Base-by-base conservation (phyloP, 2,888 invertebrate genomes). In the Pachymerium ferrugineum region DNA sequence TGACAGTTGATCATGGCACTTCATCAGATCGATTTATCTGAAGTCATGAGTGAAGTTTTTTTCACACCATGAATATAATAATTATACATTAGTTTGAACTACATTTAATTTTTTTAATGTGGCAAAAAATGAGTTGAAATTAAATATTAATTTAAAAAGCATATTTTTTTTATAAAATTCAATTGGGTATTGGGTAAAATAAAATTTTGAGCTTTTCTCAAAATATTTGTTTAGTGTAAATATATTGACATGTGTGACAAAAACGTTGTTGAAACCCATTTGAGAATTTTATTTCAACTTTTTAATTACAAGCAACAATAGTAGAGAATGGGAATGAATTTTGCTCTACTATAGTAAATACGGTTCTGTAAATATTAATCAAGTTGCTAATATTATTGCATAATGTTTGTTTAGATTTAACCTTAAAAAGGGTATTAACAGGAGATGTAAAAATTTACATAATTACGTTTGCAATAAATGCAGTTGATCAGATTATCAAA, bases 381-480 rank as follows among this genome's bases (percentile, higher is more conserved):
- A 62, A 62, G 62, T 62, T 62, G 62, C 62, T 62, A 62, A 25
- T 62, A 62, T 62, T 62, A 62, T 62, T 62, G 62, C 62, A 62
- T 28, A 62, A 62, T 62, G 25, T 62, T 62, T n/a, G 12, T 38
- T 62, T 25, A 25, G 28, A 62, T 62, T 62, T 25, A 62, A 22
- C 62, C 25, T 54, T 54, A 54, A 22, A 28, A 62, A 62, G 62
- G 62, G 62, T 62, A 62, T 62, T 62, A 62, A 62, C 62, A 62
- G 62, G 62, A 62, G 62, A 62, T 62, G 62, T 62, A 62, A 62
- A 38, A 38, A 62, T 62, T 62, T 62, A 62, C 62, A 62, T 62
- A 62, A 62, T 62, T 28, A 62, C 62, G 62, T 62, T 62, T 62
- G 62, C 62, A 62, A 62, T 62, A 62, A 62, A 62, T n/a, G n/a